Base-by-base conservation (phyloP, 1,140 invertebrate species). In the Cylas formicarius region DNA sequence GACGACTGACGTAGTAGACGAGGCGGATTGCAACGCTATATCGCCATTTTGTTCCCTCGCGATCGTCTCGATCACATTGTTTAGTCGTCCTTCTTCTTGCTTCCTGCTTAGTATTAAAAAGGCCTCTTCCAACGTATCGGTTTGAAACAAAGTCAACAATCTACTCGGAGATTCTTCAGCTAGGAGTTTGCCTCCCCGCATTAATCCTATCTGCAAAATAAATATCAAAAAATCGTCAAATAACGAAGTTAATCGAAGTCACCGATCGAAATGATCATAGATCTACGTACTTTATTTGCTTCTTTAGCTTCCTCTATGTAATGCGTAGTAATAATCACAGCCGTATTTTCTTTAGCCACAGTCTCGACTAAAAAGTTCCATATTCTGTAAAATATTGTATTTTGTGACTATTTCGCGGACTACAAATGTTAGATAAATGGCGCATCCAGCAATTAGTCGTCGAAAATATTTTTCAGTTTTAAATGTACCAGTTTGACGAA, bases 261-360 rank as follows among this genome's bases (percentile, higher is more conserved):
- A 13, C 22, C 21, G 11, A 16, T 19, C 11, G 7, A 11, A 7
- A 28, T 14, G 27, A 14, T 28, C 5, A 28, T 11, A 11, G 0
- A 1, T 28, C 17, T 19, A 35, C 18, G 26, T 44, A 91, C 89
- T 71, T 73, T 80, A 65, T 90, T 71, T 9, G 88, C 85, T 61
- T 90, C 80, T 57, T 81, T 78, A 1, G 89, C 82, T 68, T 96
- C 92, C 61, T 95, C 90, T 28, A 95, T 92, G 57, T 96, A 96
- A 70, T 96, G 91, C 8, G 91, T 96, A 0, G 91, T 96, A 28
- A 96, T 92, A 26, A 96, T 81, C 19, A 87, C 74, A 1, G 84
- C 79, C 24, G 79, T 81, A 11, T 76, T 75, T 17, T 77, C 70
- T 44, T 75, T 75, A 46, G 70, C 65, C 8, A 88, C 80, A 8